These are phyloP conservation scores for Parasteatoda lunata DNA, from an alignment of 2,888 invertebrate genomes.

Conservation along the genomic window DNA sequence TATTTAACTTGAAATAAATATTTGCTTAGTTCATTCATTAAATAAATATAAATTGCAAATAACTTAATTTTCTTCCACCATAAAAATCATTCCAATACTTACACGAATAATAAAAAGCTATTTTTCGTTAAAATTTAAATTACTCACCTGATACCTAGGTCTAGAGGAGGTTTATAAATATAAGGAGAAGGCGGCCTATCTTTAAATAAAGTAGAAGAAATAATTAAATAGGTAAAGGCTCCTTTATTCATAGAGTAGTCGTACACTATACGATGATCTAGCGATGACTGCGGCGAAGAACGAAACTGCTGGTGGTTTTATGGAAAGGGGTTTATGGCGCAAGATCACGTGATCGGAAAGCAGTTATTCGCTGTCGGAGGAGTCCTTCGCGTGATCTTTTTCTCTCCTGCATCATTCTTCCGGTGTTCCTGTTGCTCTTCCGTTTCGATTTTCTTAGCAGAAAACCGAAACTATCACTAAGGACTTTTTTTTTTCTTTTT, in stretches of 20 bases:
- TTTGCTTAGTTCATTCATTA: too few relatives aligned
- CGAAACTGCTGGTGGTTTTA: slow-evolving; percentile 1
- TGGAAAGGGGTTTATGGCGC: slow-evolving; percentile 15
- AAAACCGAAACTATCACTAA: too few relatives aligned
- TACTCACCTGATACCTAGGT: slow-evolving; percentile 56
- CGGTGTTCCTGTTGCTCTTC: slow-evolving; percentile 25
- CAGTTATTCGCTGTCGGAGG: slow-evolving; percentile 43
- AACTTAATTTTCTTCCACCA: too few relatives aligned
- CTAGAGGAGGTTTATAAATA: slow-evolving; percentile 62
- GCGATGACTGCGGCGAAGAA: slow-evolving; percentile 25
- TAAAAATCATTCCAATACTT: too few relatives aligned
- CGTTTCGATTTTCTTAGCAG: slow-evolving; percentile 52
- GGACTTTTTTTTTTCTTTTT: too few relatives aligned
- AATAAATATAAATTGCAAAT: too few relatives aligned
- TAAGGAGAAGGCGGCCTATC: slow-evolving; percentile 64
- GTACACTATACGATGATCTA: slow-evolving; percentile 14
- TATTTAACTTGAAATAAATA: too few relatives aligned
- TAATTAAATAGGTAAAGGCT: slow-evolving; percentile 39
- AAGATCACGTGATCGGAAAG: slow-evolving; percentile 62
- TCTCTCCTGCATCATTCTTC: slow-evolving; percentile 3
- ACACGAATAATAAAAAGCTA: too few relatives aligned
- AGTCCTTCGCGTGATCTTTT: slow-evolving; percentile 32
- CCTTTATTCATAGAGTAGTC: slow-evolving; percentile 65
- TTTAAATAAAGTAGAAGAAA: slow-evolving; percentile 65
- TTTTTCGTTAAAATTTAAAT: background rate